These are phyloP conservation scores for Megaceryle alcyon DNA, from an alignment of 2,797 vertebrate species.

Conservation along the genomic window DNA sequence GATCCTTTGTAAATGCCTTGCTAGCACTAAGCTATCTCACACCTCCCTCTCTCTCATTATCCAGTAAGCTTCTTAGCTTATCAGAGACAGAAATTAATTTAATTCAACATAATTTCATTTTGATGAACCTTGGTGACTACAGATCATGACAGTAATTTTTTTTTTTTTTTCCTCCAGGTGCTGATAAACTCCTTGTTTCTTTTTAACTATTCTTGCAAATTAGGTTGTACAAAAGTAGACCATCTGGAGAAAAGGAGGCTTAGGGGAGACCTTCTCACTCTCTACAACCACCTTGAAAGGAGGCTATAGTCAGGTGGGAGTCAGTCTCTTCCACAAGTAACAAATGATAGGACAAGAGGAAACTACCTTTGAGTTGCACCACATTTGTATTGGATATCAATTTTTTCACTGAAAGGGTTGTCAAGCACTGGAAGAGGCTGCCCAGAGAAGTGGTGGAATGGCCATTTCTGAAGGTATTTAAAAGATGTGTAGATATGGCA, in stretches of 20 bases:
- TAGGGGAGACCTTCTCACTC: not conserved
- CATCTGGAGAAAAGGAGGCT: not conserved
- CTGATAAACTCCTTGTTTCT: not conserved
- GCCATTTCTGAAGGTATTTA: not conserved
- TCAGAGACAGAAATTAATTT: conserved; percentile 46
- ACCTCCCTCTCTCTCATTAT: not conserved
- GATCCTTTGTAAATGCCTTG: not conserved
- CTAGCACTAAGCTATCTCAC: not conserved
- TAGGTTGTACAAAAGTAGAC: accelerated
- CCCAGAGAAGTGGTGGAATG: not conserved
- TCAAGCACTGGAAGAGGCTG: not conserved
- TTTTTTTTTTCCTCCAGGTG: not conserved
- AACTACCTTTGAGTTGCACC: not conserved
- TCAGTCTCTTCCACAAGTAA: not conserved
- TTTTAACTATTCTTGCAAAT: not conserved
- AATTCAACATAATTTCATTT: conserved; percentile 21
- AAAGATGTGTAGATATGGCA: not conserved
- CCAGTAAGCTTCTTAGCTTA: conserved; percentile 42
- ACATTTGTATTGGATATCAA: too few species aligned
- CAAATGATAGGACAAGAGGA: not conserved
- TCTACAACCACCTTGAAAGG: not conserved
- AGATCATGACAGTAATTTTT: not conserved
- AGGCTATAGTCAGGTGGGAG: not conserved
- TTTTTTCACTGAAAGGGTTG: not conserved
- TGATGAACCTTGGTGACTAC: conserved; percentile 5